Conservation (phyloP, 2,797 vertebrate species). For the Girardinus metallicus region DNA sequence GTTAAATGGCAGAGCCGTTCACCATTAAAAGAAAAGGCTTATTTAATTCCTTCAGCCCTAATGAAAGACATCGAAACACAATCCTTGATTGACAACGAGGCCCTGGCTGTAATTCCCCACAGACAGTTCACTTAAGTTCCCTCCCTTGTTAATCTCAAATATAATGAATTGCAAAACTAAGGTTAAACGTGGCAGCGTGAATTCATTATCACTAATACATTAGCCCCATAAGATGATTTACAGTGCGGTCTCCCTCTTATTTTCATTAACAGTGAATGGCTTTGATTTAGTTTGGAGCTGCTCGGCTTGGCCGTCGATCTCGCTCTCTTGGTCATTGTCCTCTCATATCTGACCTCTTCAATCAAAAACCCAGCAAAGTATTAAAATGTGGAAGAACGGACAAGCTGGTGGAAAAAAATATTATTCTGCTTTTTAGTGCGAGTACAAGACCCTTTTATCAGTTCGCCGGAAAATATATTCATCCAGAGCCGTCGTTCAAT, state of each 20-base stretch:
- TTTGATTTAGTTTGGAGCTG: slow-evolving; percentile 78
- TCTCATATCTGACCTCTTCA: slow-evolving; percentile 75
- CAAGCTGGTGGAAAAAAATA: slow-evolving; percentile 64
- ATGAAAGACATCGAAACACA: slow-evolving; percentile 83
- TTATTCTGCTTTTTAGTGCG: slow-evolving; percentile 73
- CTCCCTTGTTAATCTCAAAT: slow-evolving; percentile 86
- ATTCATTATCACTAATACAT: slow-evolving; percentile 87
- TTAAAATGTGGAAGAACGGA: slow-evolving; percentile 67
- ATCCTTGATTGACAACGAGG: slow-evolving; percentile 84
- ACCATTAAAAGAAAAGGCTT: slow-evolving; percentile 79
- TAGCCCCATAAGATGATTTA: slow-evolving; percentile 85
- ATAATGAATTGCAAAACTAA: slow-evolving; percentile 89
- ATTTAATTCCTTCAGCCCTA: slow-evolving; percentile 83
- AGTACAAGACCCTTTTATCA: slow-evolving; percentile 77
- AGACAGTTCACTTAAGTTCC: slow-evolving; percentile 83
- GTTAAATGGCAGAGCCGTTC: slow-evolving; percentile 76
- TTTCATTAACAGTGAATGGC: slow-evolving; percentile 81
- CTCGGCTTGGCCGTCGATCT: slow-evolving; percentile 78
- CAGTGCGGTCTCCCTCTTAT: slow-evolving; percentile 78
- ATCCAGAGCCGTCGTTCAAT: slow-evolving; percentile 81
- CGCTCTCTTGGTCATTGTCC: slow-evolving; percentile 74
- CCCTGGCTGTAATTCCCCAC: slow-evolving; percentile 80
- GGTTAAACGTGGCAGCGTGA: slow-evolving; percentile 86
- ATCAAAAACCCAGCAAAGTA: slow-evolving; percentile 71
- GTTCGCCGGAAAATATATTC: slow-evolving; percentile 72